These are phyloP conservation scores for Diarsia rubi DNA, from an alignment of 2,888 invertebrate genomes.

Conservation along the genomic window DNA sequence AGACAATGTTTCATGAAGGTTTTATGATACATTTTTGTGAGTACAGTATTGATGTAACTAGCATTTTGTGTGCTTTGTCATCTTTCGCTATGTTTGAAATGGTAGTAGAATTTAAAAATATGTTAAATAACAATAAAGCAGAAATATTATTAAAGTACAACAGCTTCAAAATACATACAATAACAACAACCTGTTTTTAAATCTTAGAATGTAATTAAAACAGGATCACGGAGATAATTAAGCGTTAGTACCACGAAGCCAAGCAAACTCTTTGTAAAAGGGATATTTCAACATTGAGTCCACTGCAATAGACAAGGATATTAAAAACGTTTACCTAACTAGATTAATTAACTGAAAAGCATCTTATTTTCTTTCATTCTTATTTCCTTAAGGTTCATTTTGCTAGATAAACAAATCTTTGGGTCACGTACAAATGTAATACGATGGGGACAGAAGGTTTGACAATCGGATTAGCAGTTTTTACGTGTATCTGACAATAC, in stretches of 20 bases:
- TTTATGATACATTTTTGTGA: no score
- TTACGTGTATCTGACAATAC: constrained; percentile 37
- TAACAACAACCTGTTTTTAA: neutral
- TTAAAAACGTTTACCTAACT: neutral
- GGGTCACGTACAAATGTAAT: constrained; percentile 53
- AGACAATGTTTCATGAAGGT: constrained; percentile 16
- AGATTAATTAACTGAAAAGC: constrained; percentile 47
- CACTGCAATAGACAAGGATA: neutral
- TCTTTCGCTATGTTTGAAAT: no score
- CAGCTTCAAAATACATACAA: neutral
- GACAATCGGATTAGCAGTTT: constrained; percentile 46
- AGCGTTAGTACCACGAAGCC: neutral
- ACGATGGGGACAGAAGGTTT: constrained; percentile 53
- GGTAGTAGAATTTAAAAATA: no score
- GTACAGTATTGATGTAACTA: no score
- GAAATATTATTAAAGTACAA: no score
- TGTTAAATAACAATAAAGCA: no score
- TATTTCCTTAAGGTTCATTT: constrained; percentile 14
- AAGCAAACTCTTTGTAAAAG: neutral
- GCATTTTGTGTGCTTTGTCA: no score
- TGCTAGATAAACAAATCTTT: constrained; percentile 39
- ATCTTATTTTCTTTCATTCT: constrained; percentile 8
- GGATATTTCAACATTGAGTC: neutral
- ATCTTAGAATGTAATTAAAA: neutral
- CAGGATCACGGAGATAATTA: no score